Evolutionary conservation across 2,113 vertebrate species (phyloP).

Genomic region (Neodontobutis hainanensis): DNA sequence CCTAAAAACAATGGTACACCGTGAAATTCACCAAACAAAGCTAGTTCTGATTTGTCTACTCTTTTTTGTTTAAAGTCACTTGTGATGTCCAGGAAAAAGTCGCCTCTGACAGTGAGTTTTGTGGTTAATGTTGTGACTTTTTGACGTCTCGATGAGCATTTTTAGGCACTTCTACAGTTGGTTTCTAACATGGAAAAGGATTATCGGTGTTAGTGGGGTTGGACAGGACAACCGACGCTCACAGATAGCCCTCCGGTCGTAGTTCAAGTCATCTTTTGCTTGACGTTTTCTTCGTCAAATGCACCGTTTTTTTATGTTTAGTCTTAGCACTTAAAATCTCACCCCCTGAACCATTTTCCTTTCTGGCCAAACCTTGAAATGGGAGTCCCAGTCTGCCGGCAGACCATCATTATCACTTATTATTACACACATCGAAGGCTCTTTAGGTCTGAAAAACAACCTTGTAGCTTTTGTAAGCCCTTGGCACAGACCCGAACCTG

Average conservation of each 20-base stretch:
- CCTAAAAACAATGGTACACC: conserved; percentile 38
- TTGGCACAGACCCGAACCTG: conserved; percentile 64
- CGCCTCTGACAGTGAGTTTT: conserved; percentile 25
- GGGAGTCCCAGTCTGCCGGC: conserved; percentile 72
- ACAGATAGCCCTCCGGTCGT: conserved; percentile 72
- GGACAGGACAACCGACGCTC: conserved; percentile 69
- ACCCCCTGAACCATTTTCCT: conserved; percentile 16
- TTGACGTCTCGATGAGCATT: conserved; percentile 58
- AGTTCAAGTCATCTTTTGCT: conserved; percentile 71
- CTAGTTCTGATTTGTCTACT: conserved; percentile 66
- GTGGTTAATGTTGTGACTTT: conserved; percentile 31
- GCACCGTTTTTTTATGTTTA: conserved; percentile 49
- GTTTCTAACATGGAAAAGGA: conserved; percentile 75
- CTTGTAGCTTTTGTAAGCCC: conserved; percentile 61
- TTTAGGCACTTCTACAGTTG: conserved; percentile 82
- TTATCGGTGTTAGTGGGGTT: conserved; percentile 72
- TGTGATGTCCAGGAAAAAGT: conserved; percentile 53
- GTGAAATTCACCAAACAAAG: conserved; percentile 69
- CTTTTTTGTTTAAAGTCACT: conserved; percentile 62
- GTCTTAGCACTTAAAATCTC: conserved; percentile 64
- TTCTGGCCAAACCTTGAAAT: conserved; percentile 37
- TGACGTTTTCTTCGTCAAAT: conserved; percentile 62
- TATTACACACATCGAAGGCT: conserved; percentile 46
- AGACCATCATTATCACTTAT: conserved; percentile 62
- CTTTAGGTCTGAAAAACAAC: conserved; percentile 54